Percentiles rank a stretch among this genome's conserved stretches.
Evolutionary conservation across 1,140 invertebrate species (phyloP).

Genomic region (Polypedilum vanderplanki): DNA sequence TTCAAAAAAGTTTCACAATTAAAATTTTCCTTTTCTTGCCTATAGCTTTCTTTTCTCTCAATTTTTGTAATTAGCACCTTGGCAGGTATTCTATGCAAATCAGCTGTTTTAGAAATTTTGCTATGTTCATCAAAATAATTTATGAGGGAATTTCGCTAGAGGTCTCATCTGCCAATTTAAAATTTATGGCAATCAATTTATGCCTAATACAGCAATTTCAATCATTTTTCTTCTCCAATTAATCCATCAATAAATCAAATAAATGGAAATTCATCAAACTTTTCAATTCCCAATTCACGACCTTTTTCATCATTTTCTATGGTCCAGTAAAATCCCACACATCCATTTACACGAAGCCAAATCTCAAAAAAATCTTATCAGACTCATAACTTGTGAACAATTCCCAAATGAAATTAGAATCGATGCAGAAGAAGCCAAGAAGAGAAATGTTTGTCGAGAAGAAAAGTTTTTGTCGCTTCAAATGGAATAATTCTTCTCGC

Average conservation of each 20-base stretch:
- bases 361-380: neutral
- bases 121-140: no score
- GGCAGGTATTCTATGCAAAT: no score
- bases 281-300: neutral
- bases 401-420: slow-evolving; percentile 19
- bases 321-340: neutral
- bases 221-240: no score
- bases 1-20: neutral
- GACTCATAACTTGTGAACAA: slow-evolving; percentile 18
- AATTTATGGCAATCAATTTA: no score
- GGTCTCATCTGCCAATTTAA: no score
- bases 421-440: neutral
- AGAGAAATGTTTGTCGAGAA: neutral
- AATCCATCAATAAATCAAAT: no score
- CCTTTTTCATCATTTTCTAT: neutral
- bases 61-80: slow-evolving; percentile 6
- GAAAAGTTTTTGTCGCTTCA: neutral
- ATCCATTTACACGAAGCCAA: neutral
- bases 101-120: no score
- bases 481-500: neutral
- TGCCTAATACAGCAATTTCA: no score
- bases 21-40: neutral
- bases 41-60: neutral
- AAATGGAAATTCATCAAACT: no score
- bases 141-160: no score